These are phyloP conservation scores for Cephus cinctus DNA, from an alignment of 1,140 invertebrate genomes.

Conservation along the genomic window DNA sequence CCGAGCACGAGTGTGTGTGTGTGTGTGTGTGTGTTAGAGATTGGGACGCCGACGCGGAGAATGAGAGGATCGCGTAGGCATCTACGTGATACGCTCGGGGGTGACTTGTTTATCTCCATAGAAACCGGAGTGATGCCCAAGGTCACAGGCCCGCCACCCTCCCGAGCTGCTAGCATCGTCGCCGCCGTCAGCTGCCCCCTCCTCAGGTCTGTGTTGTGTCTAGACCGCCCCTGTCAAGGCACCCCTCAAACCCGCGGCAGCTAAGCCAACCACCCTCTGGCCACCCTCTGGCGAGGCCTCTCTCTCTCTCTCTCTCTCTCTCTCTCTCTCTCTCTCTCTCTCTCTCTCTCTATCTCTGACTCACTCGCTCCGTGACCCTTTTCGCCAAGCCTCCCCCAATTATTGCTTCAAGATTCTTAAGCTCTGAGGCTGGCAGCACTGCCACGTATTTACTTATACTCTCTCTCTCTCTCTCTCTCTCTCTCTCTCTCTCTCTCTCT, in stretches of 20 bases:
- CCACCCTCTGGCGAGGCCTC: too few species aligned
- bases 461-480: slow-evolving; percentile 13
- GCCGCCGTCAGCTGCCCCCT: neutral
- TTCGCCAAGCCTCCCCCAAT: too few species aligned
- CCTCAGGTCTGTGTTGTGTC: slow-evolving; percentile 42
- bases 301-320: too few species aligned
- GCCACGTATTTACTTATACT: too few species aligned
- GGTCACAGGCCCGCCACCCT: slow-evolving; percentile 40
- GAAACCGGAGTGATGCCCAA: slow-evolving; percentile 46
- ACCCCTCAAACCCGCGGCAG: neutral
- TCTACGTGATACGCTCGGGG: slow-evolving; percentile 15
- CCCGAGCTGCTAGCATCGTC: slow-evolving; percentile 10
- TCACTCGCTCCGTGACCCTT: too few species aligned
- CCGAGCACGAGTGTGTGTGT: too few species aligned
- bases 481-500: slow-evolving; percentile 15
- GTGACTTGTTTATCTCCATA: slow-evolving; percentile 44
- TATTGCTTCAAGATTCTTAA: slow-evolving; percentile 4
- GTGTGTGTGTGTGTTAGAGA: too few species aligned
- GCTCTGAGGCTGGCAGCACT: slow-evolving; percentile 13
- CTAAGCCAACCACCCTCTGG: slow-evolving; percentile 14
- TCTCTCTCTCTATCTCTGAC: too few species aligned
- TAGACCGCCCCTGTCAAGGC: slow-evolving; percentile 35
- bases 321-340: too few species aligned
- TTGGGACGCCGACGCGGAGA: neutral
- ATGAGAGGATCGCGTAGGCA: neutral